Evolutionary conservation across 1,140 invertebrate species (phyloP).

Genomic region (Drosophila oshimai): DNA sequence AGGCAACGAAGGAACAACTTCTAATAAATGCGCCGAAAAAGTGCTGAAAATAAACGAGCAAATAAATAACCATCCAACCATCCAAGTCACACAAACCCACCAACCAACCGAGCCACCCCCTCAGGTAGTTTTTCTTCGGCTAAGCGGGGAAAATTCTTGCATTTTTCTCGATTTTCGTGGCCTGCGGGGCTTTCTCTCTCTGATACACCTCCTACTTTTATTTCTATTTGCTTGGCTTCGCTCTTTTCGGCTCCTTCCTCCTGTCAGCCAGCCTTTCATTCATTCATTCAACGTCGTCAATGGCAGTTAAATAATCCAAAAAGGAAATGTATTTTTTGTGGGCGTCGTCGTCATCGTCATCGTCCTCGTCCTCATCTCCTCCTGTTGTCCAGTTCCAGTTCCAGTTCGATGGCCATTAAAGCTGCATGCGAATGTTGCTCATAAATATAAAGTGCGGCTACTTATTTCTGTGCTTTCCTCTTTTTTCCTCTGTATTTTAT

Average conservation of each 20-base stretch:
- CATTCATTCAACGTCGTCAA: constrained; percentile 57
- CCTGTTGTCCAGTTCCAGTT: constrained; percentile 40
- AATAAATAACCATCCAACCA: constrained; percentile 67
- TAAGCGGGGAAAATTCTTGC: constrained; percentile 19
- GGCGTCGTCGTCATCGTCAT: constrained; percentile 32
- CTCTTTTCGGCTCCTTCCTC: constrained; percentile 29
- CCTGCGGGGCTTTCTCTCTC: constrained; percentile 19
- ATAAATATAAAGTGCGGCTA: constrained; percentile 69
- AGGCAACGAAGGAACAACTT: constrained; percentile 45
- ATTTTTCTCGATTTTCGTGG: constrained; percentile 53
- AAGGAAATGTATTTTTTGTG: constrained; percentile 70
- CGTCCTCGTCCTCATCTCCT: constrained; percentile 4
- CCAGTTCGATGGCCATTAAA: constrained; percentile 66
- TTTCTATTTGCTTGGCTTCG: constrained; percentile 24
- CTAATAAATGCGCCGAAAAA: constrained; percentile 66
- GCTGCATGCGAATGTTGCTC: constrained; percentile 67
- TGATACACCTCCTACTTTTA: constrained; percentile 22
- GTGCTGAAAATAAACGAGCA: constrained; percentile 67
- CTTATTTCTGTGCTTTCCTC: constrained; percentile 41
- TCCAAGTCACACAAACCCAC: no score
- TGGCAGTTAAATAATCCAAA: constrained; percentile 68
- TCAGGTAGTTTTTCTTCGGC: constrained; percentile 30
- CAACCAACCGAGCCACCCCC: constrained; percentile 9
- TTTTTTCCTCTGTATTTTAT: constrained; percentile 38
- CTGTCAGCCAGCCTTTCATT: constrained; percentile 32